Conservation (phyloP, 2,888 invertebrate genomes). For the Sycophila texana region DNA sequence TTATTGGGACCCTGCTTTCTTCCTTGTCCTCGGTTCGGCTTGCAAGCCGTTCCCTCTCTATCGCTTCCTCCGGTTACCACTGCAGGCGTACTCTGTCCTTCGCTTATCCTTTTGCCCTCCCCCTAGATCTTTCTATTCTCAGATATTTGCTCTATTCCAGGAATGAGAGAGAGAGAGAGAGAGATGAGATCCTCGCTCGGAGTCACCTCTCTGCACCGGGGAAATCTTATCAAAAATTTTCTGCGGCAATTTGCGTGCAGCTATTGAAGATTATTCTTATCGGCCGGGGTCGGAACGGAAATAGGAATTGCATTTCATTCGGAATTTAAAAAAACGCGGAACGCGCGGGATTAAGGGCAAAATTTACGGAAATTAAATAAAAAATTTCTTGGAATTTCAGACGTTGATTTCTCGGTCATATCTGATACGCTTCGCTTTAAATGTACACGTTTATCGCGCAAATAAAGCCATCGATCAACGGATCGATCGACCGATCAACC, state of each 20-base stretch:
- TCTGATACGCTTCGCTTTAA: not conserved
- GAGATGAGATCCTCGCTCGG: not conserved
- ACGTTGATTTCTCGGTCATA: not conserved
- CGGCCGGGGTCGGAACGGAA: too few species aligned
- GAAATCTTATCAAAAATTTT: not conserved
- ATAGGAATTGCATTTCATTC: too few species aligned
- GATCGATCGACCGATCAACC: constrained; percentile 40
- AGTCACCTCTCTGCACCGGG: not conserved
- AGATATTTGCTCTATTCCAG: not conserved
- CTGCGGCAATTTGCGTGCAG: not conserved
- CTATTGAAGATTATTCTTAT: not conserved
- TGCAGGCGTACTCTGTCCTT: constrained; percentile 26
- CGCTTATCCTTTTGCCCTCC: constrained; percentile 19
- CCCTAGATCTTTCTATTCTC: not conserved
- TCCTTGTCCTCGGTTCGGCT: constrained; percentile 59
- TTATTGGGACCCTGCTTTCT: constrained; percentile 62
- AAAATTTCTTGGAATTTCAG: constrained; percentile 13
- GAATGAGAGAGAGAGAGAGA: too few species aligned
- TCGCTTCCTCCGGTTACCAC: constrained; percentile 32
- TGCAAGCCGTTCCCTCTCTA: constrained; percentile 10
- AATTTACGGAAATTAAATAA: too few species aligned
- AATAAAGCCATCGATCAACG: constrained; percentile 50
- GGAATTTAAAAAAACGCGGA: too few species aligned
- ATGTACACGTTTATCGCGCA: constrained; percentile 1
- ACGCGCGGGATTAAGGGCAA: too few species aligned